A percentile compares a stretch with the other conserved stretches of the same genome.
Evolutionary conservation across 2,888 invertebrate species (phyloP).

Genomic region (Agelastica alni): DNA sequence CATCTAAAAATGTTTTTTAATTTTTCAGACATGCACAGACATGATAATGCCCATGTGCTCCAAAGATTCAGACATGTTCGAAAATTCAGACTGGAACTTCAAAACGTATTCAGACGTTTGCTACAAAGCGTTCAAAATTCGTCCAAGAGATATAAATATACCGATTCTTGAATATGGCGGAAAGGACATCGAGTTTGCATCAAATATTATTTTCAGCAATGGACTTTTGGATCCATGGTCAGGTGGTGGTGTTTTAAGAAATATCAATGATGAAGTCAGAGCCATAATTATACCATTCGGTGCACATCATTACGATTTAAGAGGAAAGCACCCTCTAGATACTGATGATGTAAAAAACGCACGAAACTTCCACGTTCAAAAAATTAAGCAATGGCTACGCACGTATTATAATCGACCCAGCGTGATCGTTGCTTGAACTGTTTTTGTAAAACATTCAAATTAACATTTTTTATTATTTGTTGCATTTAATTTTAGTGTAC

Average conservation of each 20-base stretch:
- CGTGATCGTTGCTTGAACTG: neutral
- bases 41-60: slow-evolving; percentile 96
- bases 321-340: slow-evolving; percentile 67
- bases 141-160: slow-evolving; percentile 64
- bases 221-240: slow-evolving; percentile 88
- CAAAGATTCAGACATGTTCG: slow-evolving; percentile 78
- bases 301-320: slow-evolving; percentile 85
- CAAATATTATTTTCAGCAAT: slow-evolving; percentile 81
- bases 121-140: slow-evolving; percentile 64
- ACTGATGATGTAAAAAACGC: slow-evolving; percentile 68
- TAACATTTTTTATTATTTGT: no score
- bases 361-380: slow-evolving; percentile 64
- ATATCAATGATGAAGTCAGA: slow-evolving; percentile 66
- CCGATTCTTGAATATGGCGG: slow-evolving; percentile 83
- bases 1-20: neutral
- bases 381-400: slow-evolving; percentile 65
- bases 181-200: slow-evolving; percentile 66
- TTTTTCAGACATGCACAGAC: slow-evolving; percentile 83
- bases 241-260: slow-evolving; percentile 77
- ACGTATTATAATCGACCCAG: slow-evolving; percentile 30
- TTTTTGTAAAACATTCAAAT: no score
- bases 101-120: slow-evolving; percentile 69
- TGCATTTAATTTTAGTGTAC: no score
- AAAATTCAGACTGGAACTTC: slow-evolving; percentile 74
- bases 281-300: slow-evolving; percentile 79